Evolutionary conservation across 2,113 vertebrate genomes (phyloP).

Genomic region (Podocnemis expansa): DNA sequence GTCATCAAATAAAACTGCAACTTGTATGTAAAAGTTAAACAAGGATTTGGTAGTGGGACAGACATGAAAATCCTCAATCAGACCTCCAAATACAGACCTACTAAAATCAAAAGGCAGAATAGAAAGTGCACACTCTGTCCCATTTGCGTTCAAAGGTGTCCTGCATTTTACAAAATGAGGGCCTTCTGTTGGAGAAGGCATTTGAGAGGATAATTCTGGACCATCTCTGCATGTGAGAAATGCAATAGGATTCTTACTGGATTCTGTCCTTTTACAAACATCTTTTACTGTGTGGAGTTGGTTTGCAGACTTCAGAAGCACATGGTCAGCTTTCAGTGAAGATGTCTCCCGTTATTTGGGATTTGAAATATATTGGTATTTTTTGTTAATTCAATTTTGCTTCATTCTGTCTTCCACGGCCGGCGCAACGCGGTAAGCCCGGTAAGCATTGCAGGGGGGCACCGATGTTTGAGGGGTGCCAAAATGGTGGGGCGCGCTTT

Average conservation of each 20-base stretch:
- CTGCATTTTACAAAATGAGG: neutral
- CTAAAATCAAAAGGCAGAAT: neutral
- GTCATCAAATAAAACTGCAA: conserved; percentile 1
- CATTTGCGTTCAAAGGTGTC: neutral
- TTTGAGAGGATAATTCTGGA: neutral
- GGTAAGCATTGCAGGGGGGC: no score
- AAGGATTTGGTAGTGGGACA: neutral
- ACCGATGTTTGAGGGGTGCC: no score
- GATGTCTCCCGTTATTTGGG: neutral
- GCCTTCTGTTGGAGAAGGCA: neutral
- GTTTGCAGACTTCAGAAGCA: neutral
- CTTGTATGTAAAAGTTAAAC: neutral
- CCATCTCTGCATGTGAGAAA: neutral
- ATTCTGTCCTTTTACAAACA: neutral
- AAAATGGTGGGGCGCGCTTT: no score
- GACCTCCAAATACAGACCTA: neutral
- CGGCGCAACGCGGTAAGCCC: no score
- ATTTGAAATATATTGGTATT: neutral
- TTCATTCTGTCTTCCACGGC: neutral
- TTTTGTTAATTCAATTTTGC: neutral
- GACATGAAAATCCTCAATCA: neutral
- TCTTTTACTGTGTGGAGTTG: neutral
- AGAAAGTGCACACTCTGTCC: neutral
- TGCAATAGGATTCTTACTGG: neutral
- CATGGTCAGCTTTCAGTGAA: neutral